Percentiles rank a stretch among this genome's conserved stretches.
These are phyloP conservation scores for Thereva nobilitata DNA, from an alignment of 2,888 invertebrate species.

Conservation along the genomic window DNA sequence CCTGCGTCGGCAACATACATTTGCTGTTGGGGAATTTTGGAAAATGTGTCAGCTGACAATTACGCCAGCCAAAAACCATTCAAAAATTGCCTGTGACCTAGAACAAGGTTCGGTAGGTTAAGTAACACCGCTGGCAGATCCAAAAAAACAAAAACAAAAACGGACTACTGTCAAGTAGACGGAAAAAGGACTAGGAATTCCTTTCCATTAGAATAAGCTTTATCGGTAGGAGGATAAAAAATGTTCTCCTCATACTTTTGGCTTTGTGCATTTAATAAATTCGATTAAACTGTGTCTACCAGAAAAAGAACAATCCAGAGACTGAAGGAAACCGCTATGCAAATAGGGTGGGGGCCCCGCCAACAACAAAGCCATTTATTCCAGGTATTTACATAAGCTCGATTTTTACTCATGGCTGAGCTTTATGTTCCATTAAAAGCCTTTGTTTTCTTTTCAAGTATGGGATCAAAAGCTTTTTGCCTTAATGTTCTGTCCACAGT, in stretches of 20 bases:
- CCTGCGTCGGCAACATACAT: too few species aligned
- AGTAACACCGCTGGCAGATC: too few species aligned
- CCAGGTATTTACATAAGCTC: conserved; percentile 39
- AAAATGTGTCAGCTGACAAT: too few species aligned
- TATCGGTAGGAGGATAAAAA: not conserved
- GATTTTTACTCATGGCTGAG: conserved; percentile 39
- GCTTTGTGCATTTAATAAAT: conserved; percentile 37
- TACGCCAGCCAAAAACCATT: too few species aligned
- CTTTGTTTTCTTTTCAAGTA: conserved; percentile 37
- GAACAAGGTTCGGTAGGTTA: too few species aligned
- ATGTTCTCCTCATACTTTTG: not conserved
- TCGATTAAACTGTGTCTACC: conserved; percentile 36
- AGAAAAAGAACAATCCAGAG: conserved; percentile 1
- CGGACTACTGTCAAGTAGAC: conserved; percentile 5
- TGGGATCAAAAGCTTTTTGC: conserved; percentile 36
- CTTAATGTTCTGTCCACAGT: conserved; percentile 32
- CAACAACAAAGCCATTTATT: conserved; percentile 37
- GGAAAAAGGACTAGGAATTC: conserved; percentile 4
- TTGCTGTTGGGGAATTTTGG: too few species aligned
- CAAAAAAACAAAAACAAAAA: too few species aligned
- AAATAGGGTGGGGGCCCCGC: conserved; percentile 19
- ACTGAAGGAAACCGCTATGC: conserved; percentile 8
- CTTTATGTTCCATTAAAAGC: conserved; percentile 38
- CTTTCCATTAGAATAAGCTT: conserved; percentile 31
- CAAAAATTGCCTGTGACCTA: too few species aligned